phyloP scores from a whole-genome alignment of 2,888 invertebrate species.

The Cryptocheilus praepositus region DNA sequence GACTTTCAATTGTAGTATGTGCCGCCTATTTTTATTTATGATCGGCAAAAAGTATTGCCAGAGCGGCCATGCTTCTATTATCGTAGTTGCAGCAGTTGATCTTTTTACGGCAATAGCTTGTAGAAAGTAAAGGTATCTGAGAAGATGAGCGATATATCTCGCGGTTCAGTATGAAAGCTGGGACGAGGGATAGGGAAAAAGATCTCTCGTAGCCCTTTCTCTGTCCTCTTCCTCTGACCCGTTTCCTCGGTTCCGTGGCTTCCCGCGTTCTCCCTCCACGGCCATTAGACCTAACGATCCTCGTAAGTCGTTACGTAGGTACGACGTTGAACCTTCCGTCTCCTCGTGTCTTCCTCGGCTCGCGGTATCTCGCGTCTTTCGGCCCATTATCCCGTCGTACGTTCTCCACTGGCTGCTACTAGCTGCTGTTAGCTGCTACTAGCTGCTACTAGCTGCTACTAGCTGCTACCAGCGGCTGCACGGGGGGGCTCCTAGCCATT shows the following conservation, averaged over 20 bases:
- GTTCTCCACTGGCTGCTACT: conserved; percentile 14
- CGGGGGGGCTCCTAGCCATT: conserved; percentile 25
- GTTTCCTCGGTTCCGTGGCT: conserved; percentile 8
- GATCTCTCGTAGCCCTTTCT: too few relatives aligned
- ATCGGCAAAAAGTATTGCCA: too few relatives aligned
- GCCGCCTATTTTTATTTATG: too few relatives aligned
- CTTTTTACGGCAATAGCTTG: too few relatives aligned
- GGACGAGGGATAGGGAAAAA: too few relatives aligned
- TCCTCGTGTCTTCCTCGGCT: not conserved
- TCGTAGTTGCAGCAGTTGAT: too few relatives aligned
- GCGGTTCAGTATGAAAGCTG: too few relatives aligned
- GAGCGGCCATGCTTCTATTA: too few relatives aligned
- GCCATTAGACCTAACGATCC: conserved; percentile 57
- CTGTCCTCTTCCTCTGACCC: conserved; percentile 3
- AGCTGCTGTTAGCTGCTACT: not conserved
- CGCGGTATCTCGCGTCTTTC: conserved; percentile 41
- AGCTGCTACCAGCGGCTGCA: not conserved
- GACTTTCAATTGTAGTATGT: too few relatives aligned
- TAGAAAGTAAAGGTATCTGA: too few relatives aligned
- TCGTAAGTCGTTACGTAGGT: conserved; percentile 45
- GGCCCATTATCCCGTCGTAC: conserved; percentile 43
- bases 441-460: conserved; percentile 6
- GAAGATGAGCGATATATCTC: too few relatives aligned
- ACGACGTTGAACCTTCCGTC: conserved; percentile 26
- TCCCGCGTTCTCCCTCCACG: conserved; percentile 12